Evolutionary conservation across 1,140 invertebrate genomes (phyloP).

Genomic region (Gryllus bimaculatus): DNA sequence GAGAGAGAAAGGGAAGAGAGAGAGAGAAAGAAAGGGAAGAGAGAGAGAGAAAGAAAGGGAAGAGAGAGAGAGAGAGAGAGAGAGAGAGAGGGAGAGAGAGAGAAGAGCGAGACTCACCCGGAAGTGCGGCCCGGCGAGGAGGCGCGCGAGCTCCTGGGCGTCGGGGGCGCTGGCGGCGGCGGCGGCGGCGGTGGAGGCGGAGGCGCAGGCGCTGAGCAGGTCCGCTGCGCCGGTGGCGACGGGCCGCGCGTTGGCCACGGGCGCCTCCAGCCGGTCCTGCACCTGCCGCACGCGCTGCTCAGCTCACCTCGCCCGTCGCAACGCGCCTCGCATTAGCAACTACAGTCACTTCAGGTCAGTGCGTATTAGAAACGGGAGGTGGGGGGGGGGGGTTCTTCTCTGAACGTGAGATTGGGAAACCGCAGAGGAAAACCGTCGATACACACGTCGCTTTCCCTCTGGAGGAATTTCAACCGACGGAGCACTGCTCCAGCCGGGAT

Average conservation of each 20-base stretch:
- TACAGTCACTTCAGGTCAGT: no score
- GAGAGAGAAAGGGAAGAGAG: background rate
- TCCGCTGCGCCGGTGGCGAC: constrained; percentile 14
- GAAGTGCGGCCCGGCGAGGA: constrained; percentile 15
- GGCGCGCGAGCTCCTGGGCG: constrained; percentile 13
- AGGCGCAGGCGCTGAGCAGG: constrained; percentile 11
- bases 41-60: background rate
- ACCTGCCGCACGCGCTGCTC: constrained; percentile 3
- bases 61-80: background rate
- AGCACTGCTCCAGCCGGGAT: no score
- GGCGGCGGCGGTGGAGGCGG: background rate
- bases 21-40: background rate
- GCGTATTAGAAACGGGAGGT: no score
- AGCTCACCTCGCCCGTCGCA: no score
- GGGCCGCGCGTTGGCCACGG: constrained; percentile 12
- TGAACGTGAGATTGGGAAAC: no score
- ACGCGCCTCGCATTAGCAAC: no score
- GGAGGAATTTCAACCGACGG: no score
- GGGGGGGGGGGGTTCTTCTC: no score
- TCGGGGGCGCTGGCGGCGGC: constrained; percentile 3
- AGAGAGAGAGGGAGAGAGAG: background rate
- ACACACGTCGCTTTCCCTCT: no score
- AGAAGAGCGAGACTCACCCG: constrained; percentile 8
- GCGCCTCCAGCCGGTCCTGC: constrained; percentile 18
- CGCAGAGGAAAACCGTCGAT: no score